phyloP scores from a whole-genome alignment of 2,888 invertebrate species.

The Lasiommata megera region DNA sequence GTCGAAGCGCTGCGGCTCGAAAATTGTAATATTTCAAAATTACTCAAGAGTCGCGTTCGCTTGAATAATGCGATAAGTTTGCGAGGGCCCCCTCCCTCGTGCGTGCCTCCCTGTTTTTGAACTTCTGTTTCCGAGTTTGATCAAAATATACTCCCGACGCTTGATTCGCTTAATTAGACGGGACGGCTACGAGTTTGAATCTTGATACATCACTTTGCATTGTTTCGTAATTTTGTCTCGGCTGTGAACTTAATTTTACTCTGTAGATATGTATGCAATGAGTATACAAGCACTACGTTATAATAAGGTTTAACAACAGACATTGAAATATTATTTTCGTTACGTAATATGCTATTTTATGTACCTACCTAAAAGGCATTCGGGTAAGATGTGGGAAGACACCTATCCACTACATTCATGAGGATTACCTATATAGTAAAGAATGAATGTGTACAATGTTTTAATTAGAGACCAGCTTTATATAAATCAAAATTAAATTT shows the following conservation, averaged over 20 bases:
- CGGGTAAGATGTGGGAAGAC: too few relatives aligned
- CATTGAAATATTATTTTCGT: too few relatives aligned
- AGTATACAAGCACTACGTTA: too few relatives aligned
- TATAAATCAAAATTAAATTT: too few relatives aligned
- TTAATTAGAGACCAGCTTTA: too few relatives aligned
- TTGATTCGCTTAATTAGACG: constrained; percentile 45
- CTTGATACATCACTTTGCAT: constrained; percentile 2
- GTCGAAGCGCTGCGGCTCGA: constrained; percentile 61
- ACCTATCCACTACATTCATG: too few relatives aligned
- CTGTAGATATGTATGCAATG: background rate
- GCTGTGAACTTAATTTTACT: background rate
- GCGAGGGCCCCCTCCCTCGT: constrained; percentile 55
- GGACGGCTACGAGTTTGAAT: constrained; percentile 16
- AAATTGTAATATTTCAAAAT: constrained; percentile 82
- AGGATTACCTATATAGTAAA: too few relatives aligned
- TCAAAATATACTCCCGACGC: constrained; percentile 66
- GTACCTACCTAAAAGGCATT: too few relatives aligned
- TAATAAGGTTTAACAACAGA: too few relatives aligned
- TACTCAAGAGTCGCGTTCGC: constrained; percentile 80
- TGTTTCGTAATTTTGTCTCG: background rate
- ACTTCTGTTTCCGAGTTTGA: constrained; percentile 74
- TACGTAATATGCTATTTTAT: too few relatives aligned
- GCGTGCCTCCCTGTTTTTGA: constrained; percentile 71
- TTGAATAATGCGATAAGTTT: constrained; percentile 80
- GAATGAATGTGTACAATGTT: too few relatives aligned